Evolutionary conservation across 2,797 vertebrate genomes (phyloP), one percentile per base, ranked within the genome.

Genomic region (Gobio occitaniae): DNA sequence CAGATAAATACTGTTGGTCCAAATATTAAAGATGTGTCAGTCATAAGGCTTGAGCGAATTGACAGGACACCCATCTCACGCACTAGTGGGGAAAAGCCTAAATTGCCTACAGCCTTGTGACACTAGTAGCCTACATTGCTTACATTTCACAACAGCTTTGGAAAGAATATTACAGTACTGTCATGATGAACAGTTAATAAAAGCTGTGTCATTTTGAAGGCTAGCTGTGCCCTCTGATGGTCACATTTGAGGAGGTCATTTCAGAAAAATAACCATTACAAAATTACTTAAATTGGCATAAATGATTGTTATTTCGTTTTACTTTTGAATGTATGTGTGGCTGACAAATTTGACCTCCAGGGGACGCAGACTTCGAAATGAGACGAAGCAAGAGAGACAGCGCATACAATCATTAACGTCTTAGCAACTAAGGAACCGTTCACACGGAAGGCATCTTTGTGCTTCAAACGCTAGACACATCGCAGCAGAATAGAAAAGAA

Each of bases 71-170:
- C 17, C 3, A 3, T 44, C 25, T 68, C 15, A 12, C 10, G 11
- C 32, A 83, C 48, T 32, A 78, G 75, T 8, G 2, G 82, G 12
- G 12, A 72, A 76, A 72, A 63, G 21, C 29, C 29, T 7, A 13
- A 48, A 78, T 59, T 56, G 38, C 38, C 54, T n/a, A 36, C 41
- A 84, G 25, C 41, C 52, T 59, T 56, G 52, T 50, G 65, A 61
- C 76, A 59, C 16, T 59, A 10, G n/a, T n/a, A 59, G 56, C n/a
- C 10, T 25, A 71, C 65, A 70, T 59, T 17, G 52, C 44, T 25
- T 52, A 25, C 19, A 72, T 74, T 85, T 65, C 15, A 50, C 32
- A 2, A 41, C 66, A 78, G 6, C 41, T 70, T 84, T 68, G 32
- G 76, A 38, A 56, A 66, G 25, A 38, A 80, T 21, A 41, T 12